Base-by-base conservation (phyloP, 2,888 invertebrate genomes). In the Mesorhabditis sp. region DNA sequence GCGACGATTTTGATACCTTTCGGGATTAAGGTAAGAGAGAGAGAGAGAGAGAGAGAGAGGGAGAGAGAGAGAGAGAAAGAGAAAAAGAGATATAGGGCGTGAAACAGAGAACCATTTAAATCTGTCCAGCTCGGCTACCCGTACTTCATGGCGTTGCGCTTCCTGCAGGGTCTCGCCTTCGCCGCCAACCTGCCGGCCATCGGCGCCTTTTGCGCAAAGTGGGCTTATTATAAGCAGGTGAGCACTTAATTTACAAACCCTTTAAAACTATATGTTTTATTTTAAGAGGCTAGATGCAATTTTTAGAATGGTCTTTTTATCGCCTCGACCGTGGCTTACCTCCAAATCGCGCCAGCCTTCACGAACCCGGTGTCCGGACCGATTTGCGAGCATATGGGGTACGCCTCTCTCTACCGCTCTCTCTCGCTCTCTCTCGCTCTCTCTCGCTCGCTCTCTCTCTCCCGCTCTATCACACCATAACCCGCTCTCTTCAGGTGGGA, bases 121-220 rank as follows among this genome's bases (percentile, higher is more conserved):
- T 58, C 4, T 5, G 67, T 70, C 61, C 66, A 81, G 67, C 62
- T 67, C 5, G 81, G 81, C 42, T 81, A 75, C 70, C 76, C 76
- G 61, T 82, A 74, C 62, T 70, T 76, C 5, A 67, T 82, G 44
- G 77, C 72, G 0, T 70, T 70, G 5, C 75, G 81, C 10, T 69
- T 76, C 42, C 69, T 82, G 42, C 81, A 81, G 71, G 80, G 79
- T 41, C 62, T 82, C 50, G 82, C 81, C 5, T 81, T 81, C 62
- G 80, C 81, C 6, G 77, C 74, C n/a, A 81, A 81, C 68, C 82
- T 81, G 62, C 82, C 81, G 2, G 79, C 75, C 6, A 81, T 81
- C 65, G 81, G 81, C n/a, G 75, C 78, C 3, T 81, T 81, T 65
- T 76, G 78, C 7, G 74, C 75, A 5, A 77, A 79, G 68, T 81